These are phyloP conservation scores for Pseudorectes ferrugineus DNA, from an alignment of 2,113 vertebrate species.

Conservation along the genomic window DNA sequence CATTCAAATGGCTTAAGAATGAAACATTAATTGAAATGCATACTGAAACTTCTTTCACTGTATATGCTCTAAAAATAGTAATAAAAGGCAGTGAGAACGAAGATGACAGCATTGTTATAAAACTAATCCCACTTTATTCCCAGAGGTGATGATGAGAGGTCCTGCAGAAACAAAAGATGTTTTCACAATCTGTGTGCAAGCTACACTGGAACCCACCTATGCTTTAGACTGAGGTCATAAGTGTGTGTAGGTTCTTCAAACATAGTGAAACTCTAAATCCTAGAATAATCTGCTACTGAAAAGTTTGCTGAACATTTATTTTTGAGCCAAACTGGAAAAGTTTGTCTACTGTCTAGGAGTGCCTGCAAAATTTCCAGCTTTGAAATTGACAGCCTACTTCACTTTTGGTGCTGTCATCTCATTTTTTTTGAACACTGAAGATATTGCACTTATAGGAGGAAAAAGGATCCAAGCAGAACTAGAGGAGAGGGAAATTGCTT, in stretches of 20 bases:
- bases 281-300: not conserved
- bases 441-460: not conserved
- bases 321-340: not conserved
- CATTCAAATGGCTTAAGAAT: not conserved
- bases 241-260: not conserved
- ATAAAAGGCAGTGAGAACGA: not conserved
- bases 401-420: not conserved
- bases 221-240: not conserved
- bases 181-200: not conserved
- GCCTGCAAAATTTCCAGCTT: not conserved
- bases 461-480: not conserved
- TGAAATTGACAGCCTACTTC: not conserved
- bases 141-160: not conserved
- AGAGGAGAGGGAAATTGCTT: not conserved
- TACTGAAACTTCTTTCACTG: not conserved
- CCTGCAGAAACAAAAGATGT: not conserved
- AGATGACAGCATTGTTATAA: not conserved
- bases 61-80: not conserved
- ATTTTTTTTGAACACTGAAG: not conserved
- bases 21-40: not conserved
- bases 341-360: not conserved
- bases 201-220: not conserved
- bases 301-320: not conserved
- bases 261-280: not conserved
- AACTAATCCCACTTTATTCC: not conserved